A percentile compares a stretch with the other conserved stretches of the same genome.
These are phyloP conservation scores for Sphenopsis melanotis DNA, from an alignment of 2,797 vertebrate species.

Conservation along the genomic window DNA sequence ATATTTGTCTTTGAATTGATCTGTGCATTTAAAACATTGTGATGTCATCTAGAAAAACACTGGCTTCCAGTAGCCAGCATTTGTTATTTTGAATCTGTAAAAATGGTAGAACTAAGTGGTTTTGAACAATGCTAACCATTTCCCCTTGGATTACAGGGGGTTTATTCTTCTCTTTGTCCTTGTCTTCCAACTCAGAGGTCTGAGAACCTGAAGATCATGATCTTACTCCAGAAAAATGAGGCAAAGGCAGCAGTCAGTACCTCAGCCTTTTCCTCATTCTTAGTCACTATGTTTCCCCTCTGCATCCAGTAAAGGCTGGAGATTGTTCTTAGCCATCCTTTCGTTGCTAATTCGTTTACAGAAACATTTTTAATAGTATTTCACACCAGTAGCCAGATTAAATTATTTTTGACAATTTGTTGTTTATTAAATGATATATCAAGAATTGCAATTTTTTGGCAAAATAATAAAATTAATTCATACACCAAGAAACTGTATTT, in stretches of 20 bases:
- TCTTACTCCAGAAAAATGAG: not conserved
- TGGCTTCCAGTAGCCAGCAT: not conserved
- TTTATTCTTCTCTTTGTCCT: not conserved
- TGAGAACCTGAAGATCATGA: not conserved
- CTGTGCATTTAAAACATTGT: not conserved
- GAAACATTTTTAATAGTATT: not conserved
- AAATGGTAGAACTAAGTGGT: not conserved
- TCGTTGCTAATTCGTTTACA: not conserved
- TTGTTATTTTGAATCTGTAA: not conserved
- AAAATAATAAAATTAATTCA: not conserved
- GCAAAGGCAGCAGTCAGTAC: not conserved
- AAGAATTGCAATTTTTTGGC: rapidly evolving
- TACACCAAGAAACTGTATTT: not conserved
- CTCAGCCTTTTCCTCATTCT: not conserved
- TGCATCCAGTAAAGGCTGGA: not conserved
- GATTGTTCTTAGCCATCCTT: not conserved
- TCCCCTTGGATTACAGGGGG: not conserved
- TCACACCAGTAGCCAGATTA: rapidly evolving
- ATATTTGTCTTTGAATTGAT: not conserved
- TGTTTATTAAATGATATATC: not conserved
- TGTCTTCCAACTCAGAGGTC: not conserved
- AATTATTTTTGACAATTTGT: not conserved
- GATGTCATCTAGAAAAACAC: not conserved
- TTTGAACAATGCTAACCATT: not conserved
- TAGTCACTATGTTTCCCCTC: not conserved